Base-by-base conservation (phyloP, 2,888 invertebrate genomes). In the Meiosimyza decipiens region DNA sequence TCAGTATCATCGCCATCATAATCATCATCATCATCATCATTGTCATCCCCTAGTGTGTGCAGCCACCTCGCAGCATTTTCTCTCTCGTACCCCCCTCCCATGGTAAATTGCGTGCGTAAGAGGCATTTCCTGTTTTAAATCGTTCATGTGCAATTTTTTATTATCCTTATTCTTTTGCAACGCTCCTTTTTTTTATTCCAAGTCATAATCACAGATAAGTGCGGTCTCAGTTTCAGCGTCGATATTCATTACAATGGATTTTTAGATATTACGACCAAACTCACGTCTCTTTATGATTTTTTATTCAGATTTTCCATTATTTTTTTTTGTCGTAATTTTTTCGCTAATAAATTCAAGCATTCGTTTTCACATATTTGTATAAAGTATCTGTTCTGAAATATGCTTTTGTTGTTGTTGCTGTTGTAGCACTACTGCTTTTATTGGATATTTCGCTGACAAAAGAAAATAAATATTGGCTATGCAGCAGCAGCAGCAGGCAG, bases 81-180 rank as follows among this genome's bases (percentile, higher is more conserved):
- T 47, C 15, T 6, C 52, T 40, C 51, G 54, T 63, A 47, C 51
- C n/a, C 54, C 33, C 11, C 65, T 49, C n/a, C 54, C 33, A 11
- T 63, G 49, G 63, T 18, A 60, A 76, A 77, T 75, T 77, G 78
- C 76, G 75, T 77, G 77, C 75, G 70, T 75, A 77, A 78, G 79
- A 77, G 83, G 82, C 79, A 80, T 82, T 83, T 84, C 84, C 84
- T 85, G 84, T 83, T 85, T 83, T 81, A 82, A 84, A 84, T 85
- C 82, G 84, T 77, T 65, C 73, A 73, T 70, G 52, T 74, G 62
- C 66, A 67, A 73, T 70, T 68, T 63, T 71, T 68, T 73, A 76
- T 77, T 74, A 77, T 74, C 47, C 66, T 74, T 71, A 40, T 65
- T 63, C 50, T 70, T 64, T 50, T 68, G 51, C 16, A 49, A 28